A percentile compares a stretch with the other conserved stretches of the same genome.
phyloP scores from a whole-genome alignment of 2,797 vertebrate genomes.

The Sebastes kiyomatsui region DNA sequence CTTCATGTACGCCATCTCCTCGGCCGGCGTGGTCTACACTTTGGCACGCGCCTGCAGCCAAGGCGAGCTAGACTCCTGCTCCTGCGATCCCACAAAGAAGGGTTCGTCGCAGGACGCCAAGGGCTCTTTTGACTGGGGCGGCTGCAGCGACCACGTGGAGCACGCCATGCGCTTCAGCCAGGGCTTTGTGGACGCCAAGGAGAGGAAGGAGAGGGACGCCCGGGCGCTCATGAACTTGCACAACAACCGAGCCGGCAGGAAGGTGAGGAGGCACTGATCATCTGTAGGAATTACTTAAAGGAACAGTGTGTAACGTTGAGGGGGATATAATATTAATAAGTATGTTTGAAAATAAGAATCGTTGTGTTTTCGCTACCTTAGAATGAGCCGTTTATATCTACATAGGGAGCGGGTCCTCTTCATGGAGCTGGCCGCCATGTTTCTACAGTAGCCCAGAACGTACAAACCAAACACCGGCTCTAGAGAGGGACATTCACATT shows the following conservation, averaged over 20 bases:
- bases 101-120: constrained; percentile 88
- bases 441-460: too few species aligned
- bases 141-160: constrained; percentile 96
- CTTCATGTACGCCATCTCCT: constrained; percentile 96
- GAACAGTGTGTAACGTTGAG: too few species aligned
- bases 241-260: constrained; percentile 94
- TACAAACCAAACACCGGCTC: too few species aligned
- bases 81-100: constrained; percentile 93
- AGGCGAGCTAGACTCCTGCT: constrained; percentile 93
- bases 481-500: too few species aligned
- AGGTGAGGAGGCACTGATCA: constrained; percentile 78
- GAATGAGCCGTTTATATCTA: too few species aligned
- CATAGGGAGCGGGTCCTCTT: too few species aligned
- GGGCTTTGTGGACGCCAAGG: constrained; percentile 93
- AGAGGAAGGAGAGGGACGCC: constrained; percentile 90
- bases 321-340: too few species aligned
- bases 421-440: too few species aligned
- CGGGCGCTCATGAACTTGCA: constrained; percentile 95
- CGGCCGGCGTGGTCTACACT: constrained; percentile 94
- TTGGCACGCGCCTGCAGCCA: constrained; percentile 95
- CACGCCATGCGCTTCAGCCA: constrained; percentile 92
- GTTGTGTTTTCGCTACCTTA: too few species aligned
- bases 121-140: constrained; percentile 93
- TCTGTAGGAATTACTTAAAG: not conserved
- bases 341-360: too few species aligned